These are phyloP conservation scores for Pelobates cultripes DNA, from an alignment of 2,797 vertebrate species.

Conservation along the genomic window DNA sequence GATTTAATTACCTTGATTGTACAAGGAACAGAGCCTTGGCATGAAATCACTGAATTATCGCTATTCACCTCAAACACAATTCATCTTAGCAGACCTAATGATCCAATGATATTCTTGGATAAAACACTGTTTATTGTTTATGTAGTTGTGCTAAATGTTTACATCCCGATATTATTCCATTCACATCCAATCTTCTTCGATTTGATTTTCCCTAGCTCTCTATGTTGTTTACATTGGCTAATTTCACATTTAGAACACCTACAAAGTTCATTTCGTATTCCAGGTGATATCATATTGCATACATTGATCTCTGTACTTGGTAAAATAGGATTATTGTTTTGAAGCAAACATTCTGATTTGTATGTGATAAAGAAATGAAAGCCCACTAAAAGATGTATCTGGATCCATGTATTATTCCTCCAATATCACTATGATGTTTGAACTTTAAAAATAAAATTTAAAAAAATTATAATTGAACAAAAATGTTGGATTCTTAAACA, in stretches of 20 bases:
- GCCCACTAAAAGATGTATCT: no score
- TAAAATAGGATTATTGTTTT: conserved; percentile 5
- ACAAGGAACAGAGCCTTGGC: conserved; percentile 1
- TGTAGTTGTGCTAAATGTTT: conserved; percentile 30
- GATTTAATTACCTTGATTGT: conserved; percentile 51
- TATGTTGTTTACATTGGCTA: conserved; percentile 8
- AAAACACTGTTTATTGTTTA: conserved; percentile 31
- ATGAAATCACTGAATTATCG: conserved; percentile 37
- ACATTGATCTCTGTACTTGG: conserved; percentile 5
- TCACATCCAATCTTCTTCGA: conserved; percentile 13
- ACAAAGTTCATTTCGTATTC: neutral
- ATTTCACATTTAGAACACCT: neutral
- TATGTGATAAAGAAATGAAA: no score
- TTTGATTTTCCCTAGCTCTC: neutral
- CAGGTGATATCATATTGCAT: conserved; percentile 41
- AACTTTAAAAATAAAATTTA: no score
- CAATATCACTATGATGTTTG: no score
- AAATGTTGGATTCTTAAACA: no score
- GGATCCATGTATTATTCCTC: no score
- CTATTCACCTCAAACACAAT: conserved; percentile 44
- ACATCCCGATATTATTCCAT: conserved; percentile 18
- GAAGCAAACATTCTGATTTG: no score
- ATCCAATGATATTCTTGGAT: conserved; percentile 8
- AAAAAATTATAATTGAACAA: no score
- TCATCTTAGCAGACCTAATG: conserved; percentile 21